phyloP scores from a whole-genome alignment of 1,140 invertebrate species.

The Trissolcus basalis region DNA sequence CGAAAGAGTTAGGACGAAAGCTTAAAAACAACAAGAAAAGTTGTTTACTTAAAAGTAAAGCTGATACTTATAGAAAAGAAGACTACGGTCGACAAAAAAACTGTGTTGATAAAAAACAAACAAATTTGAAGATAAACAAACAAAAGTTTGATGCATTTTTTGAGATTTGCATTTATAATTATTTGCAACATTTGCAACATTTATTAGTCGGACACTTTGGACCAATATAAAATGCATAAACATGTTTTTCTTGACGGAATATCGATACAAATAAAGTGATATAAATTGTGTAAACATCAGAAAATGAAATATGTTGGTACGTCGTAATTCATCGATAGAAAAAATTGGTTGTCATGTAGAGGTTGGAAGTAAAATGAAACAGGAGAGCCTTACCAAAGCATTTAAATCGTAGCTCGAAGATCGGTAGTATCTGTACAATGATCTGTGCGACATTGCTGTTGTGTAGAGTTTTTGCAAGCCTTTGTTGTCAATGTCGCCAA shows the following conservation, averaged over 20 bases:
- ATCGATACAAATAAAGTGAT: conserved; percentile 15
- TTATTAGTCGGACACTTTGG: neutral
- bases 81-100: conserved; percentile 25
- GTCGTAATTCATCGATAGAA: conserved; percentile 42
- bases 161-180: too few relatives aligned
- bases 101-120: conserved; percentile 6
- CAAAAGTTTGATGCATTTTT: too few relatives aligned
- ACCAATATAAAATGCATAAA: neutral
- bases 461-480: conserved; percentile 24
- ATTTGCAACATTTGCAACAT: too few relatives aligned
- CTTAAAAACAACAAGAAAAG: conserved; percentile 18
- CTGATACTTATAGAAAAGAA: neutral
- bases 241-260: neutral
- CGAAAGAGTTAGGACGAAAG: neutral
- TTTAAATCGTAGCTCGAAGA: conserved; percentile 51
- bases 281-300: conserved; percentile 41
- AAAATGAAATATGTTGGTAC: conserved; percentile 38
- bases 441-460: conserved; percentile 19
- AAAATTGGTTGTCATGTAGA: conserved; percentile 25
- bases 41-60: conserved; percentile 6
- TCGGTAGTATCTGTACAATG: conserved; percentile 35
- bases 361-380: conserved; percentile 29
- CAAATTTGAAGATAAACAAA: conserved; percentile 9
- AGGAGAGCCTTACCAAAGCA: conserved; percentile 36
- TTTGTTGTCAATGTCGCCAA: conserved; percentile 19